A percentile compares a stretch with the other conserved stretches of the same genome.
Evolutionary conservation across 2,113 vertebrate genomes (phyloP).

Genomic region (Chelonoidis abingdonii): DNA sequence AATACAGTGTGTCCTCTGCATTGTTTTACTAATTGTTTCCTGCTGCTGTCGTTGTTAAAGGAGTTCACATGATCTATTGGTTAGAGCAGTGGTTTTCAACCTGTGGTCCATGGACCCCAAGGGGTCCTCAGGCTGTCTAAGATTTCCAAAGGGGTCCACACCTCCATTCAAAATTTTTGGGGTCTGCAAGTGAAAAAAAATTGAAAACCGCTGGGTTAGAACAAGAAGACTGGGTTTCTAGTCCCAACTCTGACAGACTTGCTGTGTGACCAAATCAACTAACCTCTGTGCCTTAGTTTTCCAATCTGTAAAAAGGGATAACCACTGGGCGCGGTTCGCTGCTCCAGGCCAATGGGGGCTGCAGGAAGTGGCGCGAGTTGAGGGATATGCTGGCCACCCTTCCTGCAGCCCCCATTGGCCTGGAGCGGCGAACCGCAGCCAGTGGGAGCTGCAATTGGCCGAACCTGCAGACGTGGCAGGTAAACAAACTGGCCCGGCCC

Average conservation of each 20-base stretch:
- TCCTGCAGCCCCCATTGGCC: too few relatives aligned
- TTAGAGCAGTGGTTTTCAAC: not conserved
- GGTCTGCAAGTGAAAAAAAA: not conserved
- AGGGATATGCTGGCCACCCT: too few relatives aligned
- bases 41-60: not conserved
- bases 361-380: too few relatives aligned
- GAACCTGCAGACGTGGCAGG: too few relatives aligned
- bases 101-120: not conserved
- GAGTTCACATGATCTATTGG: not conserved
- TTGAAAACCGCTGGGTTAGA: too few relatives aligned
- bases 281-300: not conserved
- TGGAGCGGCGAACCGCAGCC: too few relatives aligned
- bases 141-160: not conserved
- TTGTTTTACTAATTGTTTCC: not conserved
- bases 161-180: not conserved
- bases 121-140: not conserved
- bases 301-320: not conserved
- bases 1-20: not conserved
- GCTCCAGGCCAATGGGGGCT: too few relatives aligned
- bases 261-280: not conserved
- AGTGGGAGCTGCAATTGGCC: too few relatives aligned
- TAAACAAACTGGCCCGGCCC: too few relatives aligned
- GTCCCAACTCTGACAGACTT: not conserved
- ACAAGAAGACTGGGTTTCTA: not conserved
- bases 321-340: too few relatives aligned